Base-by-base conservation (phyloP, 2,113 vertebrate species). In the Montifringilla adamsi region DNA sequence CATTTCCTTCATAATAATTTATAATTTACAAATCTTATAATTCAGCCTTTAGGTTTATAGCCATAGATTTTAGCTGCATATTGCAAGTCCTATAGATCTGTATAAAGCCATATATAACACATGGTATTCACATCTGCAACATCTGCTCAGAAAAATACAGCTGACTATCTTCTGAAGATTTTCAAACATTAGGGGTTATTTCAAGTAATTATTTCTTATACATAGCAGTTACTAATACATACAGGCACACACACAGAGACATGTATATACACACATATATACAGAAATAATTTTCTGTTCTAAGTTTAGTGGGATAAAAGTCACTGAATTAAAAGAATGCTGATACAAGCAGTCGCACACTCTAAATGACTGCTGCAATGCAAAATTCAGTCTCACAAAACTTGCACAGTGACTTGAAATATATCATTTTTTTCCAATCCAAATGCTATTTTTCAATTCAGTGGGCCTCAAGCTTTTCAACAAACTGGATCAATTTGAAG, bases 401-500 rank as follows among this genome's bases (percentile, higher is more conserved):
- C 47, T 64, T 84, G 35, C 49, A 91, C 16, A 72, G 33, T 41
- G 78, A 79, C 39, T 91, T 94, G 70, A 90, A 95, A 90, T 94
- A 47, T 68, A 55, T 87, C 30, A 95, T 94, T 96, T 96, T 90
- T 87, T 92, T 70, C 79, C 68, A 88, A 81, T 86, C 87, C 52
- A 66, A 90, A 50, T 93, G 73, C 73, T 86, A 84, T 97, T 97
- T 98, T 97, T 97, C 86, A 97, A 97, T 95, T 96, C 93, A 93
- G 55, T 95, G 80, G 56, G 56, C 69, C 74, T 91, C 85, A 92
- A 89, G 83, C 87, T 97, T 91, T 85, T 89, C 84, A 93, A 67
- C 81, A 97, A 97, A 96, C 82, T 93, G 79, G 75, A 97, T 94
- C 94, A 97, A 94, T 97, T 97, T 97, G 94, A 97, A 98, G 92